These are phyloP conservation scores for Monoplex corrugatus DNA, from an alignment of 2,888 invertebrate genomes.

Conservation along the genomic window DNA sequence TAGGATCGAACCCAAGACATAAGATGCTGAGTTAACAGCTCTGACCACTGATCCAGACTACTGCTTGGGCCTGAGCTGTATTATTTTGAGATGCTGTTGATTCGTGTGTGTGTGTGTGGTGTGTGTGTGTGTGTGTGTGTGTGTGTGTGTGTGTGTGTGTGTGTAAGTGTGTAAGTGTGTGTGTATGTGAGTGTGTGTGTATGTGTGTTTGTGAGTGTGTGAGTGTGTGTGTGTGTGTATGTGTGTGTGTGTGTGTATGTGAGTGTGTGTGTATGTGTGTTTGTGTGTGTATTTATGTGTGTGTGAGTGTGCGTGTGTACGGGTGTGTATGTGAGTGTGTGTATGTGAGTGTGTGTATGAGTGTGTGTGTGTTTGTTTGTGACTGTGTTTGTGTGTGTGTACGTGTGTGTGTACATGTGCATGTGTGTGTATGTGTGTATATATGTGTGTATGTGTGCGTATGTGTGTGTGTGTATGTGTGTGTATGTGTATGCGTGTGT, in stretches of 20 bases:
- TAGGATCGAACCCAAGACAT: too few species aligned
- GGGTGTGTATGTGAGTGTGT: neutral
- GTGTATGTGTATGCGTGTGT: slow-evolving; percentile 22
- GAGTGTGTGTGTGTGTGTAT: neutral
- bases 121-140: neutral
- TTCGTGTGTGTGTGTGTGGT: too few species aligned
- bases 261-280: slow-evolving; percentile 9
- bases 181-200: neutral
- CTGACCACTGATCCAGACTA: too few species aligned
- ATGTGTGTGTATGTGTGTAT: neutral
- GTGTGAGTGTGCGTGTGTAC: slow-evolving; percentile 16
- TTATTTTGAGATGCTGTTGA: too few species aligned
- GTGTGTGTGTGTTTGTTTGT: slow-evolving; percentile 11
- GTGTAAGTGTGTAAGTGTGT: too few species aligned
- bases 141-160: neutral
- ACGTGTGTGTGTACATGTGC: slow-evolving; percentile 13
- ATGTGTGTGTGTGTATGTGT: too few species aligned
- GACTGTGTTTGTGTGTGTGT: slow-evolving; percentile 12
- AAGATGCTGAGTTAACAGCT: too few species aligned
- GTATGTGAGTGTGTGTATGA: neutral
- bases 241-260: slow-evolving; percentile 2
- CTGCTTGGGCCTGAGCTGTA: too few species aligned
- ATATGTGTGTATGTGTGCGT: too few species aligned
- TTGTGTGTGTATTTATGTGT: neutral
- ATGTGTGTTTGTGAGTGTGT: too few species aligned